Percentiles rank a stretch among this genome's conserved stretches.
These are phyloP conservation scores for Popillia japonica DNA, from an alignment of 1,140 invertebrate genomes.

Conservation along the genomic window DNA sequence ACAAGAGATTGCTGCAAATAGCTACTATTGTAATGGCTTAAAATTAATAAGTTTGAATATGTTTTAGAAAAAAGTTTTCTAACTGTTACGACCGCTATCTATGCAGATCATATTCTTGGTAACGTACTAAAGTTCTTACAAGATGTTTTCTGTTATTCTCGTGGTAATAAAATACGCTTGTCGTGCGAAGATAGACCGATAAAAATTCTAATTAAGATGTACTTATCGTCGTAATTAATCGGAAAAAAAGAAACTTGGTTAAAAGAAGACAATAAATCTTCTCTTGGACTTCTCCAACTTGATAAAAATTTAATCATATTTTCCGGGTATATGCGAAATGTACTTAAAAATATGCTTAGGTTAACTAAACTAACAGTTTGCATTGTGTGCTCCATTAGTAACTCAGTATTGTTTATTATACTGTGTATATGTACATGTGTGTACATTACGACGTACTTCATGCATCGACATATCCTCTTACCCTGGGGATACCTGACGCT, in stretches of 20 bases:
- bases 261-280: background rate
- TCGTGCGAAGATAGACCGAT: background rate
- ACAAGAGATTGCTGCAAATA: no score
- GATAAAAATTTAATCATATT: background rate
- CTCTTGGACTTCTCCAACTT: background rate
- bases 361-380: no score
- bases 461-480: background rate
- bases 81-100: no score
- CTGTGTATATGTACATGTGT: background rate
- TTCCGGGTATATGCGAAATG: background rate
- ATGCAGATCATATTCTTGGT: no score
- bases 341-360: background rate
- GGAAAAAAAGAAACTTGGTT: background rate
- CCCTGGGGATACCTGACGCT: background rate
- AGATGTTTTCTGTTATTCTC: background rate
- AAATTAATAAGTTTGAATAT: no score
- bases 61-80: no score
- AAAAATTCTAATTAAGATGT: slow-evolving; percentile 2
- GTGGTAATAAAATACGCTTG: background rate
- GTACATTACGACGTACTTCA: background rate
- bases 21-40: no score
- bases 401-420: background rate
- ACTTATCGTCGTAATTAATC: slow-evolving; percentile 1
- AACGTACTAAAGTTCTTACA: no score
- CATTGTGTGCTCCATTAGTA: no score